Evolutionary conservation across 2,888 invertebrate species (phyloP), one percentile per base, ranked within the genome.

Genomic region (Epirrhoe tristata): DNA sequence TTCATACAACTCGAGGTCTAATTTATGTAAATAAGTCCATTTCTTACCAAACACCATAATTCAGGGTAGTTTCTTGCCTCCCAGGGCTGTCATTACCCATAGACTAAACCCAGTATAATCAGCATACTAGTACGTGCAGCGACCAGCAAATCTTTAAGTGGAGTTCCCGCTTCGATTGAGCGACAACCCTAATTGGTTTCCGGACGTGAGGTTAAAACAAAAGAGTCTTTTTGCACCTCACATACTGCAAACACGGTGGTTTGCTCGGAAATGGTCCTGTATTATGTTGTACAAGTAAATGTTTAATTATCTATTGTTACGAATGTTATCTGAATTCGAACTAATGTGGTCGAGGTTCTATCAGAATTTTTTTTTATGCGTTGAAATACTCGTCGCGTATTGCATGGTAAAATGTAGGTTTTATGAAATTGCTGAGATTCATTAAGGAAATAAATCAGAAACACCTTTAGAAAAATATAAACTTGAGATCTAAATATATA

Each of bases 81-180:
- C 60, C 36, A 55, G 63, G 69, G 67, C 55, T 71, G 70, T 73
- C 75, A 78, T 80, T 78, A 77, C 63, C 70, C 78, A 70, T 79
- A 43, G 12, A 43, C 39, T 43, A 43, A 12, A 43, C 39, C 39
- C 39, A 43, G 39, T 43, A 43, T 43, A 43, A 77, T 76, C 71
- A 77, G 63, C 55, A 63, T 63, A 43, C 59, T 56, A 54, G 58
- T 64, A 67, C 60, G 77, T 78, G 80, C 82, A 75, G 71, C 65
- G 70, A 70, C 79, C 80, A 78, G 76, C 72, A 80, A 84, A 87
- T 86, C 84, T 81, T 72, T 84, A 85, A 87, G 84, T 85, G 85
- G 82, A 70, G 75, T 80, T 78, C 73, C 77, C 73, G 80, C 77
- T 77, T 75, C 81, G 77, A 76, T 74, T 77, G 74, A 75, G 76